These are phyloP conservation scores for Euphydryas editha DNA, from an alignment of 2,888 invertebrate genomes.

Conservation along the genomic window DNA sequence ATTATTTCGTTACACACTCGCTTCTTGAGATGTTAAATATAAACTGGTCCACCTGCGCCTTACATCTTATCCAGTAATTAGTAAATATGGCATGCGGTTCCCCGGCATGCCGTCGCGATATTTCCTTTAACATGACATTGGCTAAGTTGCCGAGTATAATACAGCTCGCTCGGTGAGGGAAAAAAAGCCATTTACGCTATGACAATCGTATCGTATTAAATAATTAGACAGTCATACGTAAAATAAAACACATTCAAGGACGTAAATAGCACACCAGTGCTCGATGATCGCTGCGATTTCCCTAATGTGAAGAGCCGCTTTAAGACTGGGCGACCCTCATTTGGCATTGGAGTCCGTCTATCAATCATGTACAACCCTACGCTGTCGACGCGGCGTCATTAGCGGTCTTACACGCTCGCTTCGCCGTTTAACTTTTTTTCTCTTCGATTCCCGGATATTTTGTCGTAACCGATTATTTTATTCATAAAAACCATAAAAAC, in stretches of 20 bases:
- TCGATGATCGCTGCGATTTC: not conserved
- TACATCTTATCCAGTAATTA: slow-evolving; percentile 14
- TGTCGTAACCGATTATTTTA: slow-evolving; percentile 16
- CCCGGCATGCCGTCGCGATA: slow-evolving; percentile 18
- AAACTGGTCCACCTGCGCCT: slow-evolving; percentile 15
- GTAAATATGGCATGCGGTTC: slow-evolving; percentile 13
- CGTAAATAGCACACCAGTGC: too few relatives aligned
- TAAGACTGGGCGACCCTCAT: slow-evolving; percentile 49
- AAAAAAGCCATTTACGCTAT: not conserved
- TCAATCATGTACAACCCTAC: slow-evolving; percentile 34
- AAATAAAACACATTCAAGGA: too few relatives aligned
- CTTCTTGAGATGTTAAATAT: not conserved
- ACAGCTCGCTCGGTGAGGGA: not conserved
- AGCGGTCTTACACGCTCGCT: slow-evolving; percentile 37
- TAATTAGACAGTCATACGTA: too few relatives aligned
- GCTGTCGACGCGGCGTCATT: slow-evolving; percentile 27
- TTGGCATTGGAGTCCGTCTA: slow-evolving; percentile 48
- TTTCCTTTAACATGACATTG: slow-evolving; percentile 7
- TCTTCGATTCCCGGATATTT: slow-evolving; percentile 25
- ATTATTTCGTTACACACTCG: not conserved
- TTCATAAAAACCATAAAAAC: slow-evolving; percentile 18
- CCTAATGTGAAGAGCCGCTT: not conserved
- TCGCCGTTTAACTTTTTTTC: slow-evolving; percentile 33
- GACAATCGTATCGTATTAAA: not conserved
- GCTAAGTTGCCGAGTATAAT: slow-evolving; percentile 4